A percentile compares a stretch with the other conserved stretches of the same genome.
These are phyloP conservation scores for Sphinx pinastri DNA, from an alignment of 2,888 invertebrate species.

Conservation along the genomic window DNA sequence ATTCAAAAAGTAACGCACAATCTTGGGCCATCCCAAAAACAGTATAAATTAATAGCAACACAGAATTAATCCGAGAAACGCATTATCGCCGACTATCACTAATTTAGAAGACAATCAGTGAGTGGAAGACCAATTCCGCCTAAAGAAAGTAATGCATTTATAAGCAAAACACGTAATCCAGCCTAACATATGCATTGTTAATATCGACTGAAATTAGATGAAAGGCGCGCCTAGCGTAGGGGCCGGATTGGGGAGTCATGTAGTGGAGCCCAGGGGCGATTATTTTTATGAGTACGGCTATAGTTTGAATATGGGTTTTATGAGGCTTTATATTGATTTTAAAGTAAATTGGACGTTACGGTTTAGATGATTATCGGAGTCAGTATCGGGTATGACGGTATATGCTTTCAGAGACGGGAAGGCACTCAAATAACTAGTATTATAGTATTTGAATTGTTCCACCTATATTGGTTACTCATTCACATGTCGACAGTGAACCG, in stretches of 20 bases:
- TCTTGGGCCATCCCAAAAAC: not conserved
- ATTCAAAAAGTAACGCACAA: too few relatives aligned
- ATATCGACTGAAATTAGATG: slow-evolving; percentile 37
- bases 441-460: too few relatives aligned
- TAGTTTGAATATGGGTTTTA: not conserved
- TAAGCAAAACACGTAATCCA: slow-evolving; percentile 37
- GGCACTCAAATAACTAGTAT: too few relatives aligned
- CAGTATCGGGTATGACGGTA: too few relatives aligned
- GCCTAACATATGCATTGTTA: slow-evolving; percentile 39
- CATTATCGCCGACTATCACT: not conserved
- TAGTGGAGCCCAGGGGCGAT: not conserved
- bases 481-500: too few relatives aligned
- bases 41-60: not conserved
- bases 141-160: slow-evolving; percentile 32
- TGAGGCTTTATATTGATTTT: not conserved
- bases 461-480: too few relatives aligned
- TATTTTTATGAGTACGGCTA: not conserved
- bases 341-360: not conserved
- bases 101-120: slow-evolving; percentile 24
- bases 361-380: not conserved
- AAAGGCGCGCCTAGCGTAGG: slow-evolving; percentile 19
- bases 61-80: too few relatives aligned
- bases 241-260: not conserved
- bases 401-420: too few relatives aligned
- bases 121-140: slow-evolving; percentile 30